Evolutionary conservation across 2,888 invertebrate genomes (phyloP), one percentile per base, ranked within the genome.

Genomic region (Nomada ruficornis): DNA sequence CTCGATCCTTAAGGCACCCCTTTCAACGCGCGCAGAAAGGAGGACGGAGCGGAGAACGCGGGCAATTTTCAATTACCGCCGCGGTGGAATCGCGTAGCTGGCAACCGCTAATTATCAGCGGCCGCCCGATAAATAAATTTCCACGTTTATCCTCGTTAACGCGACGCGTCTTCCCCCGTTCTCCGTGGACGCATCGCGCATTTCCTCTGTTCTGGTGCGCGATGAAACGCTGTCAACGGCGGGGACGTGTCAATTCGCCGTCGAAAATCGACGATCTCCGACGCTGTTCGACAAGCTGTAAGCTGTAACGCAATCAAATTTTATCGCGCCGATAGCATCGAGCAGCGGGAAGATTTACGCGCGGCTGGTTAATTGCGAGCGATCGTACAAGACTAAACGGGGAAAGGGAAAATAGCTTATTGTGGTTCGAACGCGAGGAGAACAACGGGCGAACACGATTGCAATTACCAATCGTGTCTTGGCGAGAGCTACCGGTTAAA

Each of bases 51-150:
- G 47, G 23, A 42, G 29, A 52, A 63, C n/a, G 59, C 63, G 63
- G 74, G 52, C 72, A 65, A 82, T 86, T 84, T 87, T 88, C 86
- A 80, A 88, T 87, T 84, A 78, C 59, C 54, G 15, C 44, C 23
- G 36, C 52, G 65, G 62, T 59, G 64, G 80, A 82, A 71, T 71
- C 59, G 65, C 50, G 70, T 11, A 13, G 47, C 68, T 55, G 42
- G 69, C 36, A 59, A 54, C 55, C 75, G 81, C 64, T 78, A 68
- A 87, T 87, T 87, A 87, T 68, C 18, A 18, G 44, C 62, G 55
- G 23, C 50, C 23, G 60, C 9, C 26, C 15, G 60, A 64, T 69
- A 85, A 74, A 81, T 85, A 72, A 76, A 81, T 83, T 76, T 85
- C 70, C 77, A 55, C 68, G 67, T 44, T 80, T 44, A 63, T 57